These are phyloP conservation scores for Nerophis ophidion DNA, from an alignment of 2,113 vertebrate genomes.

Conservation along the genomic window DNA sequence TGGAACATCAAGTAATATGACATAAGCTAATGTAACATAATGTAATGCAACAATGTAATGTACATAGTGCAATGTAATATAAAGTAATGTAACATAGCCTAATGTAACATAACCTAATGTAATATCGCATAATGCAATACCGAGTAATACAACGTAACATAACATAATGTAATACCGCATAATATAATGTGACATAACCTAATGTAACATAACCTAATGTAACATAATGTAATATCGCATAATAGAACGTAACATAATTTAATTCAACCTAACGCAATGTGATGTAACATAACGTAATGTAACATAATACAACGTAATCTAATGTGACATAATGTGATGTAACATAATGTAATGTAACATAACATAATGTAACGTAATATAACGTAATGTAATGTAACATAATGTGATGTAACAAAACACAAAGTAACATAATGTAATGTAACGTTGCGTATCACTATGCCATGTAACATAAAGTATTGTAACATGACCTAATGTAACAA, in stretches of 20 bases:
- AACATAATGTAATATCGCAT: not conserved
- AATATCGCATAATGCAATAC: too few species aligned
- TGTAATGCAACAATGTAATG: not conserved
- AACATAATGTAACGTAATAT: not conserved
- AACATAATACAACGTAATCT: too few species aligned
- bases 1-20: not conserved
- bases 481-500: too few species aligned
- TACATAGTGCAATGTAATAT: not conserved
- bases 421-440: not conserved
- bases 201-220: not conserved
- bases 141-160: not conserved
- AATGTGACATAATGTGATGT: not conserved
- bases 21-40: not conserved
- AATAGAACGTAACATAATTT: too few species aligned
- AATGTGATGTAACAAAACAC: not conserved
- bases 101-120: not conserved
- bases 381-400: not conserved
- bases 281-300: too few species aligned
- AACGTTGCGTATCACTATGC: too few species aligned
- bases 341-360: not conserved
- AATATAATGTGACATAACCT: not conserved
- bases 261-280: too few species aligned
- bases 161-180: not conserved
- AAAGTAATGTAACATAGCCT: not conserved
- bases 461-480: not conserved